These are phyloP conservation scores for Macrotrachela quadricornifera DNA, from an alignment of 1,140 invertebrate genomes.

Conservation along the genomic window DNA sequence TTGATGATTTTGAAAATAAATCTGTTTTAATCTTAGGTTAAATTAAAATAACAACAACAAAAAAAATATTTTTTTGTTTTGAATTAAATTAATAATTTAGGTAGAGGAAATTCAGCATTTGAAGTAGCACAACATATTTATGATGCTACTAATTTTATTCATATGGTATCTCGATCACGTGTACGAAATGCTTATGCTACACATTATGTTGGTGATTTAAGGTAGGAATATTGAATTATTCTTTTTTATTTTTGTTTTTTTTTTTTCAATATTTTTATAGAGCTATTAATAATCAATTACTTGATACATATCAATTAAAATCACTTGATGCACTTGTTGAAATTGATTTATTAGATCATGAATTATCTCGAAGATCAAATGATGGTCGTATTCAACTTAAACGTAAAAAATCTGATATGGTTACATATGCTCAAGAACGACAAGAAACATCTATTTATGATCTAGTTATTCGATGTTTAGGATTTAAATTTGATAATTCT, in stretches of 20 bases:
- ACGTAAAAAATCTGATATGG: background rate
- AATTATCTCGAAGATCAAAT: conserved; percentile 13
- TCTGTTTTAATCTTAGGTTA: conserved; percentile 32
- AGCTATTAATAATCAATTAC: conserved; percentile 30
- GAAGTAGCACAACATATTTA: conserved; percentile 32
- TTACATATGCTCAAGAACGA: background rate
- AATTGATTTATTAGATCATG: conserved; percentile 18
- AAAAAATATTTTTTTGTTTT: background rate
- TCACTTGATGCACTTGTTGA: conserved; percentile 31
- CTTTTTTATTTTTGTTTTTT: conserved; percentile 30
- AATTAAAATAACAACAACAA: conserved; percentile 28
- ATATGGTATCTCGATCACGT: conserved; percentile 29
- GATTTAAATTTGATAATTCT: conserved; percentile 27
- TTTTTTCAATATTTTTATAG: conserved; percentile 14
- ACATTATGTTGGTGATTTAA: conserved; percentile 33
- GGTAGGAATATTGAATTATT: conserved; percentile 14
- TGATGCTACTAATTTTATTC: conserved; percentile 27
- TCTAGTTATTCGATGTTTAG: conserved; percentile 28
- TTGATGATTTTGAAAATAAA: conserved; percentile 29
- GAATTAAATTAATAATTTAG: conserved; percentile 10
- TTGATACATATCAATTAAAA: conserved; percentile 34
- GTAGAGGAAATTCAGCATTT: conserved; percentile 33
- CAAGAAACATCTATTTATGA: conserved; percentile 18
- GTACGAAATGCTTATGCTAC: conserved; percentile 32
- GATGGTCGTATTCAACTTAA: conserved; percentile 15